Percentiles rank a stretch among this genome's conserved stretches.
Conservation (phyloP, 2,888 invertebrate species). For the Dasypogon diadema region DNA sequence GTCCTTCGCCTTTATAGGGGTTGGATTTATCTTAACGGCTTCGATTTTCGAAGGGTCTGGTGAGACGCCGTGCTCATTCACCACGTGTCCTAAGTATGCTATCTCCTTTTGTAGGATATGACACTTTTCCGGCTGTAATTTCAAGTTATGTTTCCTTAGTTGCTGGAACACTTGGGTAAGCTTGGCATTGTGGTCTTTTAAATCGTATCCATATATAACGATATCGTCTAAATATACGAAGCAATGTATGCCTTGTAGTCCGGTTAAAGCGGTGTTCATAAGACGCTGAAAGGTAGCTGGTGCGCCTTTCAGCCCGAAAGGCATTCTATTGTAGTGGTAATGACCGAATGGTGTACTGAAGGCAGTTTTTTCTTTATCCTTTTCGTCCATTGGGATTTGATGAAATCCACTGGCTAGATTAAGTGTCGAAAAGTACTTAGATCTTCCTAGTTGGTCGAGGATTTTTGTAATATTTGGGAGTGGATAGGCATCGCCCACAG, state of each 20-base stretch:
- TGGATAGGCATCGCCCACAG: slow-evolving; percentile 62
- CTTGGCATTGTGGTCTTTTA: too few relatives aligned
- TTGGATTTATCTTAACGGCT: not conserved
- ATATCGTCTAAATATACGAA: too few relatives aligned
- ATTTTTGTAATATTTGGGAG: slow-evolving; percentile 63
- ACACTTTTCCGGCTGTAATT: slow-evolving; percentile 51
- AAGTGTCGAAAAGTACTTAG: slow-evolving; percentile 63
- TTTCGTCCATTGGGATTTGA: slow-evolving; percentile 58
- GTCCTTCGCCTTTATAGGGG: not conserved
- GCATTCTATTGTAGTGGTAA: slow-evolving; percentile 62
- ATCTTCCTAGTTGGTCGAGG: slow-evolving; percentile 62
- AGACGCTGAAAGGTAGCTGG: slow-evolving; percentile 64
- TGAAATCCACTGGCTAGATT: slow-evolving; percentile 64
- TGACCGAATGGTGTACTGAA: slow-evolving; percentile 61
- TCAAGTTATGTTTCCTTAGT: too few relatives aligned
- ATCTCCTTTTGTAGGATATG: slow-evolving; percentile 58
- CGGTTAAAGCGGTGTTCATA: slow-evolving; percentile 63
- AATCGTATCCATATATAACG: too few relatives aligned
- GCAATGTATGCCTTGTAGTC: slow-evolving; percentile 59
- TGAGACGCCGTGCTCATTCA: slow-evolving; percentile 55
- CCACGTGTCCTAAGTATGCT: slow-evolving; percentile 58
- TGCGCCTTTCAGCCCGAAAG: too few relatives aligned
- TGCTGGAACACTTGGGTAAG: too few relatives aligned
- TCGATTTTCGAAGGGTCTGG: slow-evolving; percentile 53
- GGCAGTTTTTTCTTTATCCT: slow-evolving; percentile 61